Evolutionary conservation across 2,888 invertebrate genomes (phyloP), one percentile per base, ranked within the genome.

Genomic region (Pyralis farinalis): DNA sequence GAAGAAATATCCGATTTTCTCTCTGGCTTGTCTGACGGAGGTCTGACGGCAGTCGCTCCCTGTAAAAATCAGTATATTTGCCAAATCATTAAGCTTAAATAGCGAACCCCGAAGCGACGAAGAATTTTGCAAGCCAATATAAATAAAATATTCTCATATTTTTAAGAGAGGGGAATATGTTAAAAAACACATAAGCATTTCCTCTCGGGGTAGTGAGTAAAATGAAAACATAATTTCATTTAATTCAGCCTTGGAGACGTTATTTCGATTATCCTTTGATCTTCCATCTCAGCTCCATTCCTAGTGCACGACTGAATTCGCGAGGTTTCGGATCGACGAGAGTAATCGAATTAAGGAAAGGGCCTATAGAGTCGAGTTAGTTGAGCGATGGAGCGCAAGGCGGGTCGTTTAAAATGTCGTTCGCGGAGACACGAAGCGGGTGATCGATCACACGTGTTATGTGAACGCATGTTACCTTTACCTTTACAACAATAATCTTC

Each of bases 191-290:
- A 12, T 16, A 30, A n/a, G 12, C 53, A 55, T 58, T 16, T 53
- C 50, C 41, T 56, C 41, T 42, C 47, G 47, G 47, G 47, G 54
- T 3, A 57, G 52, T 57, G 55, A 56, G 60, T 66, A 54, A 52
- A 47, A 55, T 53, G 53, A 55, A 55, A 59, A 58, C 58, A 62
- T 67, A 67, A 71, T 68, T 67, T 66, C 58, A 70, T 69, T 71
- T 73, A 60, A 65, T 58, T 55, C 57, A 51, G 60, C 60, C 63
- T 66, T 62, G 58, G 61, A 67, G 63, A 63, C 64, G 64, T 54
- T 58, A 61, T 72, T 67, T 65, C 61, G 63, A 68, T 69, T 71
- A 71, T 69, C 64, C 69, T 73, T 72, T 74, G 72, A 76, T 72
- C 72, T 76, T 66, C 61, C 68, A 60, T 59, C 57, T 59, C 60